A percentile compares a stretch with the other conserved stretches of the same genome.
Evolutionary conservation across 2,888 invertebrate species (phyloP).

Genomic region (Drosophila pegasa): DNA sequence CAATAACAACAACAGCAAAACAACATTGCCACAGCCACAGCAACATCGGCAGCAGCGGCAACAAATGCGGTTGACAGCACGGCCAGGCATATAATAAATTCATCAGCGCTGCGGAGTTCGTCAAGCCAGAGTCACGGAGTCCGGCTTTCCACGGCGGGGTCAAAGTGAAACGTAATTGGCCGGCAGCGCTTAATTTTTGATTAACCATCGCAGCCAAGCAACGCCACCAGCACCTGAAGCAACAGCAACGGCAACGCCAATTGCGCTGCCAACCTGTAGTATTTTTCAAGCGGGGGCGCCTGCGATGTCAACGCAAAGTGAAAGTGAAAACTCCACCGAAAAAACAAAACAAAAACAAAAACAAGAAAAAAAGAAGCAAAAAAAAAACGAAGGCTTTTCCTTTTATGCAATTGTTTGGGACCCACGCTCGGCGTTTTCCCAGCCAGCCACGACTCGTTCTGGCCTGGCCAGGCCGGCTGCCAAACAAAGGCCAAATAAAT

Average conservation of each 20-base stretch:
- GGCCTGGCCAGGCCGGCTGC: constrained; percentile 8
- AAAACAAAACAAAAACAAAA: constrained; percentile 2
- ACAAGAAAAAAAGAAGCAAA: neutral
- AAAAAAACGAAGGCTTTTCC: constrained; percentile 48
- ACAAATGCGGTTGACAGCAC: constrained; percentile 37
- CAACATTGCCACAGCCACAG: neutral
- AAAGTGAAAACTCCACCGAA: constrained; percentile 68
- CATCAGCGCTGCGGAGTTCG: constrained; percentile 59
- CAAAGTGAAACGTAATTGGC: constrained; percentile 81
- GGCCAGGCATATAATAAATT: constrained; percentile 69
- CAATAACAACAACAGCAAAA: constrained; percentile 13
- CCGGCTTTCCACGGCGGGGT: constrained; percentile 68
- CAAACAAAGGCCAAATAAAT: constrained; percentile 60
- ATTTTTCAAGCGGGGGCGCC: constrained; percentile 59
- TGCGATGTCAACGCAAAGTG: constrained; percentile 72
- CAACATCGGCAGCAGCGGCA: constrained; percentile 4
- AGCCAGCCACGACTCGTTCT: constrained; percentile 45
- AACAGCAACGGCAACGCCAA: constrained; percentile 32
- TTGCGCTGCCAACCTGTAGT: constrained; percentile 36
- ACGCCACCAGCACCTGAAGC: constrained; percentile 40
- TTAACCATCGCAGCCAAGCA: constrained; percentile 49
- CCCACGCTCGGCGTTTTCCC: constrained; percentile 54
- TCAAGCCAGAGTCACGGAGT: constrained; percentile 55
- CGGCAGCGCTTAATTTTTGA: constrained; percentile 73
- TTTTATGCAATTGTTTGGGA: constrained; percentile 69